phyloP scores from a whole-genome alignment of 2,113 vertebrate genomes.

The Pangasianodon hypophthalmus region DNA sequence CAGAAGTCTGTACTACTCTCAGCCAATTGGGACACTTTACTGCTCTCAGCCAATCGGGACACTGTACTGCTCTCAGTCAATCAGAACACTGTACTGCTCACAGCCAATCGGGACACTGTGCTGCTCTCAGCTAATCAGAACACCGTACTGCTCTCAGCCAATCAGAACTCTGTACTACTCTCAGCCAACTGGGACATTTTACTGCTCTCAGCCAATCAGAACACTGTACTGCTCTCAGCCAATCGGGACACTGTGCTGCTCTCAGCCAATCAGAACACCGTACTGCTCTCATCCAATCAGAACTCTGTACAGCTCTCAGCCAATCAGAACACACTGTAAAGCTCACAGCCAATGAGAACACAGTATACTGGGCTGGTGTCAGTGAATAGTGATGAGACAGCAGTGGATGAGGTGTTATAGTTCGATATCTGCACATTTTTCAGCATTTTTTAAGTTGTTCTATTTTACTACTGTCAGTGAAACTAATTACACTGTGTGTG shows the following conservation, averaged over 20 bases:
- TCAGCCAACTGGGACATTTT: background rate
- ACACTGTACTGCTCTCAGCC: background rate
- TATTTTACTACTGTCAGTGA: background rate
- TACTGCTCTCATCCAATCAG: background rate
- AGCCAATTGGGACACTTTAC: background rate
- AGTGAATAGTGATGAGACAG: background rate
- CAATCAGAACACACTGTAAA: too few species aligned
- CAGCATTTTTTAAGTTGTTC: background rate
- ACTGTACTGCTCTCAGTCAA: background rate
- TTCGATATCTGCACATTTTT: background rate
- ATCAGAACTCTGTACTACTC: background rate
- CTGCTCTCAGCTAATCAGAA: background rate
- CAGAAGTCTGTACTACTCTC: background rate
- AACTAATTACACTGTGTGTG: background rate
- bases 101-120: background rate
- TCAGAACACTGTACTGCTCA: background rate
- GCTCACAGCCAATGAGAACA: background rate
- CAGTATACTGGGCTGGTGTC: background rate
- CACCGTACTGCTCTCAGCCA: background rate
- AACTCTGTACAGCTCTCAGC: background rate
- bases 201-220: background rate
- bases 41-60: background rate
- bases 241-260: background rate
- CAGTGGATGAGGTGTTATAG: background rate
- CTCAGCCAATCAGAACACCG: background rate